Base-by-base conservation (phyloP, 2,888 invertebrate genomes). In the Beris morrisii region DNA sequence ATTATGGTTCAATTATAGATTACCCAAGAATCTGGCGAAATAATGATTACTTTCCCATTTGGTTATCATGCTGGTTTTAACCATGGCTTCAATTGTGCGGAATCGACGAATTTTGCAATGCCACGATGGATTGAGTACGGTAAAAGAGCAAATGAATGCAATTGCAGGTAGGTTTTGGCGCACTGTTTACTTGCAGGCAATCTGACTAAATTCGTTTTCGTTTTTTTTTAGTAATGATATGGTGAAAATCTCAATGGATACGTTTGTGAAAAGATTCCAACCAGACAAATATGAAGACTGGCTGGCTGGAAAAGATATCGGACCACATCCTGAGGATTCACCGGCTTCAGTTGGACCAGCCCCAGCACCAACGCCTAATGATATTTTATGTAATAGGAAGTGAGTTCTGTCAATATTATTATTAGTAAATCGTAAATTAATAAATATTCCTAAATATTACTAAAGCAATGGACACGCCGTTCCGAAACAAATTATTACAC, bases 31-130 rank as follows among this genome's bases (percentile, higher is more conserved):
- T 85, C 89, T 4, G 97, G 97, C 0, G 97, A 99, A 81, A 95
- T 99, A 71, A 99, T 99, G 92, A 96, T 99, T 52, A 99, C 99
- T 0, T 99, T 99, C 80, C 99, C 99, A 0, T 97, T 92, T 80
- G 98, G 97, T 0, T 99, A 99, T 79, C 99, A 99, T 80, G 95
- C 97, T 69, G 88, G 99, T 0, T 99, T 97, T 77, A 99, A 99
- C 80, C 95, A 97, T 78, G 99, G 99, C 3, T 99, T 96, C 78
- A 99, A 99, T 78, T 92, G 97, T 79, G 99, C 99, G 0, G 99
- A 99, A 80, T 97, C 97, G 0, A 99, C 99, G 0, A 99, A 99
- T 82, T 99, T 99, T 83, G 99, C 99, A 1, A 90, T 94, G 65
- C 90, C 91, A 4, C 84, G 99, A 70, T 99, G 99, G 99, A 92